Evolutionary conservation across 2,888 invertebrate genomes (phyloP), one percentile per base, ranked within the genome.

Genomic region (Ophioninae sp.): DNA sequence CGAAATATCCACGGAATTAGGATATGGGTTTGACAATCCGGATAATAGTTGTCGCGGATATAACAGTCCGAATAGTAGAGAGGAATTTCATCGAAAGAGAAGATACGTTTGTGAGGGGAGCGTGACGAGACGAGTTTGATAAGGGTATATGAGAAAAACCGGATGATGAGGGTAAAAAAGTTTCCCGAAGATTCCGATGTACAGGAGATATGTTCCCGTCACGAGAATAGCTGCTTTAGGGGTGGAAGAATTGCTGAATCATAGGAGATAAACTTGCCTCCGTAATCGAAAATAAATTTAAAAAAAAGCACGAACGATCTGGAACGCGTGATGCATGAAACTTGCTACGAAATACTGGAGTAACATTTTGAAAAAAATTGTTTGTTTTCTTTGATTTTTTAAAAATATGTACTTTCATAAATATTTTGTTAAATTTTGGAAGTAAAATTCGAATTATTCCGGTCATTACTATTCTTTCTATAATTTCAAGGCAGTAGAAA

Each of bases 41-140:
- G 69, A 62, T 57, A 44, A 61, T 41, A 72, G 41, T 79, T 79
- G 37, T 69, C 56, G 61, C 41, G 56, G 57, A 57, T 59, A 76
- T 87, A 87, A 85, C 86, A 85, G 83, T 83, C 57, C 79, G 69
- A 56, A 68, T 70, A 86, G 80, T 85, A 85, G 87, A 85, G 85
- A 84, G 30, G 62, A 84, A 85, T 86, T 85, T 84, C 72, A 79
- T 83, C 81, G 74, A 69, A 82, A 86, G 81, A 84, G 75, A 61
- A 62, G 75, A 67, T 56, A 62, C 39, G 7, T 62, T 78, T 41
- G 57, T 59, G 79, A 75, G 68, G 67, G 30, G 72, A 67, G 73
- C 61, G 65, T 70, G 79, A 83, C 61, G 69, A 76, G 72, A 77
- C 69, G 56, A 84, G 76, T 80, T 85, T 84, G 84, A 85, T 80